phyloP scores from a whole-genome alignment of 2,797 vertebrate genomes.

The Rousettus madagascariensis region DNA sequence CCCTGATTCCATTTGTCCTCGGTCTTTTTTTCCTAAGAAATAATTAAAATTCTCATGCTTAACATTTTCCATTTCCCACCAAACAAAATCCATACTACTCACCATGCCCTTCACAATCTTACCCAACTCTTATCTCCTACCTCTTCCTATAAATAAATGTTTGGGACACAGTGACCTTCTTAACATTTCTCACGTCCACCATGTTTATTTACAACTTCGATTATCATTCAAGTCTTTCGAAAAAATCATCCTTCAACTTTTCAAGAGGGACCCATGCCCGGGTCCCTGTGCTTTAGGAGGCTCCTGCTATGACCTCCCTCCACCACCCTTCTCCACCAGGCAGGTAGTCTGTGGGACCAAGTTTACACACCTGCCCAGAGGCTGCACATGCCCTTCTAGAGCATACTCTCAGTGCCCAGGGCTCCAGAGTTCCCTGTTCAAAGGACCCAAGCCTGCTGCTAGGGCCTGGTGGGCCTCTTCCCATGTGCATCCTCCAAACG shows the following conservation, averaged over 20 bases:
- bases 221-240: neutral
- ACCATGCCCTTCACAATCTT: neutral
- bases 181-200: neutral
- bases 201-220: neutral
- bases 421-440: neutral
- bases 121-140: neutral
- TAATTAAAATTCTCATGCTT: neutral
- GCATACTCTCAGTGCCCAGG: neutral
- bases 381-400: neutral
- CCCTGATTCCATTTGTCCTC: neutral
- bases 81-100: neutral
- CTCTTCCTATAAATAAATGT: neutral
- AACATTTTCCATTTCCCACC: neutral
- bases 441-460: neutral
- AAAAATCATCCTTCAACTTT: neutral
- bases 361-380: no score
- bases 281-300: neutral
- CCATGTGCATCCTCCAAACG: conserved; percentile 17
- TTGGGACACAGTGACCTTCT: neutral
- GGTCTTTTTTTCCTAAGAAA: neutral
- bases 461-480: neutral
- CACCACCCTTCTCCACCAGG: neutral
- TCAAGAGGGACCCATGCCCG: neutral
- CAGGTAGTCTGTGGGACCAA: neutral
- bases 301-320: neutral